Evolutionary conservation across 2,113 vertebrate species (phyloP), one percentile per base, ranked within the genome.

Genomic region (Bettongia penicillata): DNA sequence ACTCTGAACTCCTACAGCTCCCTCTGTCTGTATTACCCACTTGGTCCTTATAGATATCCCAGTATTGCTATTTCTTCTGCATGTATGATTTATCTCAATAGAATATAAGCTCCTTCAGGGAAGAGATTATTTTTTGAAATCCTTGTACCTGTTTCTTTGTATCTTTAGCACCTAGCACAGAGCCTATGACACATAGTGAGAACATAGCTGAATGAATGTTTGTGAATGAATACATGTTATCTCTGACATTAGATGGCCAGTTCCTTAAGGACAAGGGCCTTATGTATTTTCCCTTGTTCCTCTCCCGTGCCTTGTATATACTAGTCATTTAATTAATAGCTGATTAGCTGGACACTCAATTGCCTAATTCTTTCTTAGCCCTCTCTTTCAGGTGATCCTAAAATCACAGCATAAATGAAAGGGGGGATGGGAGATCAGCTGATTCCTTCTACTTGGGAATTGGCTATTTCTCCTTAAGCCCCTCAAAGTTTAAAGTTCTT

Each of bases 1-100:
- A 22, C 50, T 52, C 49, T n/a, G 12, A 52, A 26, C 2, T 77
- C 51, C 19, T 0, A 0, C 0, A 37, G 12, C 0, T 12, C 68
- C 9, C 11, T 24, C 57, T 49, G 11, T 48, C 47, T 12, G 16
- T 11, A 84, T 77, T 12, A 84, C 61, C 61, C 37, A 37, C 61
- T 68, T 37, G 37, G 19, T 84, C n/a, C 19, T 43, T 43, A 43
- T 43, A 84, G 16, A 84, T 23, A 43, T 22, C n/a, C 68, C 37
- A 84, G 14, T 22, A 43, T 84, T 43, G n/a, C n/a, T 16, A 16
- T 84, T 84, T 84, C n/a, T 84, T n/a, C 68, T 84, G n/a, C 6
- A 23, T 84, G n/a, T 19, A 84, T 43, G 68, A 84, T n/a, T 84
- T 43, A 22, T 43, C 16, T 84, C n/a, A 43, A 84, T 7, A 84